Evolutionary conservation across 1,140 invertebrate species (phyloP), one percentile per base, ranked within the genome.

Genomic region (Drosophila kurseongensis): DNA sequence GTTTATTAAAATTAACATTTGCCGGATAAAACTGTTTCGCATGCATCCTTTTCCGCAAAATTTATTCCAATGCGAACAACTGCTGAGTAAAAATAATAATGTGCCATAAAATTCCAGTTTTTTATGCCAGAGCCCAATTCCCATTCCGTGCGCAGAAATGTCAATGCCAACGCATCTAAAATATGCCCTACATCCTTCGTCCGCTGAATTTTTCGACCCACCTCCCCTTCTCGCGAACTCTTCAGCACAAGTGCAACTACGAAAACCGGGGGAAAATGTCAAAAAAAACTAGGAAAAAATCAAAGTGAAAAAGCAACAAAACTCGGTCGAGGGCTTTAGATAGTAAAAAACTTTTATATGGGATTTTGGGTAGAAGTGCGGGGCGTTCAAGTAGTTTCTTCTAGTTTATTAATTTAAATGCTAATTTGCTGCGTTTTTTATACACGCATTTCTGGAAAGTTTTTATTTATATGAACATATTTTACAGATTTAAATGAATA

Each of bases 321-420:
- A 89, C 48, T 89, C 67, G 84, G 83, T 83, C 84, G 86, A 83
- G 83, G 80, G 55, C 44, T 67, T 57, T 51, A 56, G 50, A 66
- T 62, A 61, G 47, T 51, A 63, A 67, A 36, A 47, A 45, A 52
- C 14, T 71, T 71, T 41, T 69, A 71, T 69, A 38, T 44, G 32
- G n/a, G 5, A 48, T 41, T 58, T 71, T 50, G 4, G 29, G 29
- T 9, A n/a, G 44, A 14, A n/a, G 50, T 50, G 16, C 36, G 16
- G 42, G 36, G 18, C 16, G 27, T 14, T 23, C 36, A 36, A 67
- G 61, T 52, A 77, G 57, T 62, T 68, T 47, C 50, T 80, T 74
- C 57, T 77, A 69, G 76, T 80, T 84, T 89, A 71, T 84, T 84
- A 89, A 89, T 77, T 89, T 84, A 82, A 72, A 75, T 61, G 71